Percentiles rank a stretch among this genome's conserved stretches.
Evolutionary conservation across 2,797 vertebrate genomes (phyloP).

Genomic region (Characodon lateralis): DNA sequence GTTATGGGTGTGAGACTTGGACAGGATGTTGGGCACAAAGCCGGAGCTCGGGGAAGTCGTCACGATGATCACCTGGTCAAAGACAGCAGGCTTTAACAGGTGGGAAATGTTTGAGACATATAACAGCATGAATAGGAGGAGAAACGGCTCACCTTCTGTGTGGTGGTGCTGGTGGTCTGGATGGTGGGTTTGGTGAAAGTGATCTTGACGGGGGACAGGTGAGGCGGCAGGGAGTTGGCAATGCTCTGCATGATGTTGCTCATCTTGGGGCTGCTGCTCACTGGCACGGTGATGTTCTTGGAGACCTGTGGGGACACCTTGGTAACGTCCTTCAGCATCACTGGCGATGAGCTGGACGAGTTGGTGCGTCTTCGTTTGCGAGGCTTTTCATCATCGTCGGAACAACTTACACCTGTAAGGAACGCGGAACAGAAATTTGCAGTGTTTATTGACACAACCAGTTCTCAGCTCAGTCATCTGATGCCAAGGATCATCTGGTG

Average conservation of each 20-base stretch:
- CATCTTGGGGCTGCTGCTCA: slow-evolving; percentile 96
- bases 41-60: slow-evolving; percentile 98
- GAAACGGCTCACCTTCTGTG: slow-evolving; percentile 88
- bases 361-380: slow-evolving; percentile 96
- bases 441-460: neutral
- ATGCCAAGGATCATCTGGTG: neutral
- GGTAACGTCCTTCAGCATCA: slow-evolving; percentile 93
- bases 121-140: rapidly evolving
- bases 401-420: slow-evolving; percentile 93
- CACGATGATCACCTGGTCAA: slow-evolving; percentile 93
- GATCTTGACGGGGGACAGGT: slow-evolving; percentile 99
- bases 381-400: slow-evolving; percentile 97
- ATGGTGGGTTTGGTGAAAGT: slow-evolving; percentile 98
- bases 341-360: slow-evolving; percentile 94
- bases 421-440: rapidly evolving
- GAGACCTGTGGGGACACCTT: slow-evolving; percentile 87
- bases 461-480: too few relatives aligned
- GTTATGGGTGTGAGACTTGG: slow-evolving; percentile 90
- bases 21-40: slow-evolving; percentile 98
- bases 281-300: slow-evolving; percentile 91
- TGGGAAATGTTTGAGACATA: neutral
- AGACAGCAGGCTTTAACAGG: neutral
- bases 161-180: slow-evolving; percentile 93
- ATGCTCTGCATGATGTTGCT: slow-evolving; percentile 99
- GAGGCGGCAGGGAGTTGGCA: slow-evolving; percentile 95